Conservation (phyloP, 2,888 invertebrate genomes). For the Lepidonotus clava region DNA sequence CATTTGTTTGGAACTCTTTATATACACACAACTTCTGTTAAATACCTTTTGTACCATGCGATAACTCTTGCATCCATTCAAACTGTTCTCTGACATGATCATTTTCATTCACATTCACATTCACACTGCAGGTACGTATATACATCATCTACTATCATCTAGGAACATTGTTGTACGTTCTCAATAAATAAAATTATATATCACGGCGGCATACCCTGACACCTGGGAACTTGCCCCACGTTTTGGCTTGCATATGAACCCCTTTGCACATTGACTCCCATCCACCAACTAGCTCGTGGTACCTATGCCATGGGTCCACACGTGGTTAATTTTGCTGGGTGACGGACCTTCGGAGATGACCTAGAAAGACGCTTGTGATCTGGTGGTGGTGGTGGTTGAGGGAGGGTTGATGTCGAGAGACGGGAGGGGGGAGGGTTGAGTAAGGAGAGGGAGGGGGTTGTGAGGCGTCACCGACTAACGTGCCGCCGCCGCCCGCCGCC, state of each 20-base stretch:
- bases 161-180: not conserved
- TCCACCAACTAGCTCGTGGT: not conserved
- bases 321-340: conserved; percentile 18
- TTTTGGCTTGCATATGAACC: not conserved
- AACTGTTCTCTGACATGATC: not conserved
- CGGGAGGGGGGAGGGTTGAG: not conserved
- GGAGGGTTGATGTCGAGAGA: not conserved
- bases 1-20: no score
- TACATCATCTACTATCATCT: not conserved
- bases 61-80: not conserved
- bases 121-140: not conserved
- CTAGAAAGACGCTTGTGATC: conserved; percentile 9
- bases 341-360: conserved; percentile 37
- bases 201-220: conserved; percentile 10
- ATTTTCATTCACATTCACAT: not conserved
- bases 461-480: conserved; percentile 16
- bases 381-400: not conserved
- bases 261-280: conserved; percentile 5
- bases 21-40: no score
- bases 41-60: not conserved
- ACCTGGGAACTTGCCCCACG: not conserved
- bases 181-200: not conserved
- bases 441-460: not conserved
- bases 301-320: not conserved
- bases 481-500: no score